phyloP scores from a whole-genome alignment of 2,113 vertebrate genomes.

The Pomatostomus ruficeps region DNA sequence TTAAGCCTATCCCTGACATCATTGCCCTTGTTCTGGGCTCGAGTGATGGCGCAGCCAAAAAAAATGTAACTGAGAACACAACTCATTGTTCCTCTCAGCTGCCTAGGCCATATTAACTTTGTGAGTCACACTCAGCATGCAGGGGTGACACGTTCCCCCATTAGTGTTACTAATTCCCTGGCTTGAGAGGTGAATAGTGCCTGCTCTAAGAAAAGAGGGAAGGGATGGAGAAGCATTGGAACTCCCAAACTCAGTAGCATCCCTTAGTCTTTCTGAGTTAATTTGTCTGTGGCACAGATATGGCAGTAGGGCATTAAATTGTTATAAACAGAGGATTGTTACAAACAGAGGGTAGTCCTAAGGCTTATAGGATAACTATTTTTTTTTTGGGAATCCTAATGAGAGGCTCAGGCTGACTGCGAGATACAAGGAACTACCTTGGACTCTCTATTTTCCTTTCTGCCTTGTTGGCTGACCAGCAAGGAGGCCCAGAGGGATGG shows the following conservation, averaged over 20 bases:
- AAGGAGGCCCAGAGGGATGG: not conserved
- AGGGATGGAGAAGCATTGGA: not conserved
- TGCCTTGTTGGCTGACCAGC: not conserved
- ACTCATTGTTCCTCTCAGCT: not conserved
- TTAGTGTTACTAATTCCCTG: not conserved
- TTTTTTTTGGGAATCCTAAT: not conserved
- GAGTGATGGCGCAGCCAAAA: not conserved
- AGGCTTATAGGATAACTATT: not conserved
- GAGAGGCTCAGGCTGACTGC: not conserved
- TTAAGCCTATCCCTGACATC: conserved; percentile 16
- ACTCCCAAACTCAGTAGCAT: not conserved
- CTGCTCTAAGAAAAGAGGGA: not conserved
- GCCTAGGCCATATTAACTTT: not conserved
- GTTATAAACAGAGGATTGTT: not conserved
- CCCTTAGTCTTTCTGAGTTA: not conserved
- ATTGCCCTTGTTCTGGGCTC: not conserved
- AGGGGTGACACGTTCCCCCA: not conserved
- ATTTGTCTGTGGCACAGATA: not conserved
- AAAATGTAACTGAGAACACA: not conserved
- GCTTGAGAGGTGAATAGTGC: not conserved
- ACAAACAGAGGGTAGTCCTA: not conserved
- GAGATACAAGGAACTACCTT: not conserved
- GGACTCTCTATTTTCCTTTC: not conserved
- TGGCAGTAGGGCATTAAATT: not conserved
- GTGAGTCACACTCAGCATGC: not conserved